Evolutionary conservation across 2,797 vertebrate genomes (phyloP), one percentile per base, ranked within the genome.

Genomic region (Myotis vivesi): DNA sequence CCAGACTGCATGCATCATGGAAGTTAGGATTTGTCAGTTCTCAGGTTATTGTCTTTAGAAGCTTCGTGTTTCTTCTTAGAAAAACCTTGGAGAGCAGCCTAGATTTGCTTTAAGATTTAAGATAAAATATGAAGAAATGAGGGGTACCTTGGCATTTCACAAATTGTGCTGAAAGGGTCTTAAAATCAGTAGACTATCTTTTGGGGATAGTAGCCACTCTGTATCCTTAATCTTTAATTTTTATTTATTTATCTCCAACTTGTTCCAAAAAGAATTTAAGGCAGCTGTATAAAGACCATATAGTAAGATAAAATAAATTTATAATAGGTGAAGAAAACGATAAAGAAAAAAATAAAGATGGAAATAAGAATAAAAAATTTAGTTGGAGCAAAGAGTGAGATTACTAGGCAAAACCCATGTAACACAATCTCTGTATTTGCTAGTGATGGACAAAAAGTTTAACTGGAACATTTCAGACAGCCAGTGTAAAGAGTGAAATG

Each of bases 241-340:
- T 51, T 30, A 57, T 79, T 46, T 30, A 51, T 79, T 84, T 93
- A 69, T 82, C 30, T 82, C 57, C 69, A 71, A 55, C 33, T 75
- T 91, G 44, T 95, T 79, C 64, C 75, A 2, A 36, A 77, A 86
- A 86, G 16, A 92, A 64, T 64, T 86, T 68, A 91, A 80, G 73
- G 55, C 7, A 87, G 16, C 69, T 91, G 1, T 89, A 11, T 81
- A 83, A 44, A 92, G 76, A 64, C 64, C 30, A 82, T 66, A 55
- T 44, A 76, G 59, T 92, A 80, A 87, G 33, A 79, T 93, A 82
- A 94, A 80, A 66, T 93, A 71, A 64, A 91, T 49, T 81, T 95
- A 55, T 85, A 95, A 95, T 91, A 91, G 57, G 36, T 57, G 30
- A 87, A 83, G 23, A 30, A 44, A 87, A 80, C 49, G 38, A 62